A percentile compares a stretch with the other conserved stretches of the same genome.
phyloP scores from a whole-genome alignment of 2,888 invertebrate genomes.

The Phortica magna region DNA sequence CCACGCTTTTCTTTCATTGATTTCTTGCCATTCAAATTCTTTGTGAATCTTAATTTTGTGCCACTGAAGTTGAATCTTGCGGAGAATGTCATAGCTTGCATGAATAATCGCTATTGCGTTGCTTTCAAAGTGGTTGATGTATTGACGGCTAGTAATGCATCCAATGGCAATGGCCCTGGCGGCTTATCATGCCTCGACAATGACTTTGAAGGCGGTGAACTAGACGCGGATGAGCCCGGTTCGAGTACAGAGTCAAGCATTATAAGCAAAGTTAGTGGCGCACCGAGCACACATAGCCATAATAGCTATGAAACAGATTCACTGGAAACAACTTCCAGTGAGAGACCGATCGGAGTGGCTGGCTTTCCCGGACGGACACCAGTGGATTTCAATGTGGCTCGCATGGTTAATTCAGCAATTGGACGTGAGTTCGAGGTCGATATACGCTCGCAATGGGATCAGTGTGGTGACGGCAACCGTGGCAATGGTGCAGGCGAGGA shows the following conservation, averaged over 20 bases:
- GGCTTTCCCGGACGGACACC: conserved; percentile 72
- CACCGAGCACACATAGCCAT: conserved; percentile 66
- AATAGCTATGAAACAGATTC: conserved; percentile 76
- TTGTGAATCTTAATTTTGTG: conserved; percentile 82
- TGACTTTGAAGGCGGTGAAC: conserved; percentile 55
- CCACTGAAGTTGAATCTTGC: conserved; percentile 82
- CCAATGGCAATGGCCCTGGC: not conserved
- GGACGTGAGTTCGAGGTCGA: conserved; percentile 76
- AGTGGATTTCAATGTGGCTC: conserved; percentile 76
- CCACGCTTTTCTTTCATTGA: conserved; percentile 82
- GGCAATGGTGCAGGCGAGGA: conserved; percentile 49
- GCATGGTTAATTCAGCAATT: conserved; percentile 74
- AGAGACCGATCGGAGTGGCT: conserved; percentile 47
- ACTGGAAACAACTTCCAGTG: conserved; percentile 73
- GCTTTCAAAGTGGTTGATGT: conserved; percentile 81
- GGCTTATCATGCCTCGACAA: conserved; percentile 57
- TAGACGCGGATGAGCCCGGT: conserved; percentile 63
- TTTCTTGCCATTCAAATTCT: conserved; percentile 83
- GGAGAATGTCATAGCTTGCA: conserved; percentile 84
- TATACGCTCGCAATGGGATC: conserved; percentile 75
- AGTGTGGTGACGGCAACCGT: conserved; percentile 54
- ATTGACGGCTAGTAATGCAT: conserved; percentile 51
- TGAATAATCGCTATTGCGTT: conserved; percentile 82
- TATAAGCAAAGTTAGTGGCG: conserved; percentile 70
- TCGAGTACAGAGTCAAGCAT: conserved; percentile 71